Base-by-base conservation (phyloP, 2,888 invertebrate species). In the Phengaris alcon region DNA sequence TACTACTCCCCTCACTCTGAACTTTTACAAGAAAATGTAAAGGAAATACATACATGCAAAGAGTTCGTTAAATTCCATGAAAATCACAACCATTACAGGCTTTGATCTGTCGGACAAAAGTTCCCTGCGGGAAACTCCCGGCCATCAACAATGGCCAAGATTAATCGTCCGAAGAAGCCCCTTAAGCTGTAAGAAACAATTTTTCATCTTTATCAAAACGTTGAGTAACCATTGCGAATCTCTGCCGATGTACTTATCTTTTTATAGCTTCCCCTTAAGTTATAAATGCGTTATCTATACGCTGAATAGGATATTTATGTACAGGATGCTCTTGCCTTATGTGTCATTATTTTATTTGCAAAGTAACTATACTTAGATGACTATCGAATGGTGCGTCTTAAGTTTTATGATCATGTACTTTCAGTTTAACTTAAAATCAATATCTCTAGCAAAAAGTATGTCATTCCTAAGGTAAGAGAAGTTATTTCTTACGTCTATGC, bases 171-270 rank as follows among this genome's bases (percentile, higher is more conserved):
- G 85, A 86, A 88, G 89, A 85, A 90, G 86, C 88, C 88, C 88
- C 88, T 84, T 87, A 87, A 88, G 89, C 88, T 84, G 82, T 80
- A 82, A 87, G 85, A 86, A 89, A 89, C 88, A 89, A 93, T 92
- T 93, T 92, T 92, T 93, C 91, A 92, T 93, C 88, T 91, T 89
- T 91, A 91, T 91, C 91, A 90, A 91, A 91, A 89, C 82, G 87
- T 84, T 87, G 84, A 72, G 72, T 72, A 72, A 72, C 72, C 72
- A 72, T 72, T 54, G 52, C 54, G 72, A 72, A 72, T 72, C 52
- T 54, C 72, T 35, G 22, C 72, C 70, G 72, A 72, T 54, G 72
- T 72, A 72, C 70, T 70, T 70, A 70, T 70, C 70, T 70, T 54
- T 69, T 72, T 72, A 72, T 72, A 72, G 35, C 72, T 72, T 52